phyloP scores from a whole-genome alignment of 1,140 invertebrate genomes.

The Pseudomyrmex dendroicus region DNA sequence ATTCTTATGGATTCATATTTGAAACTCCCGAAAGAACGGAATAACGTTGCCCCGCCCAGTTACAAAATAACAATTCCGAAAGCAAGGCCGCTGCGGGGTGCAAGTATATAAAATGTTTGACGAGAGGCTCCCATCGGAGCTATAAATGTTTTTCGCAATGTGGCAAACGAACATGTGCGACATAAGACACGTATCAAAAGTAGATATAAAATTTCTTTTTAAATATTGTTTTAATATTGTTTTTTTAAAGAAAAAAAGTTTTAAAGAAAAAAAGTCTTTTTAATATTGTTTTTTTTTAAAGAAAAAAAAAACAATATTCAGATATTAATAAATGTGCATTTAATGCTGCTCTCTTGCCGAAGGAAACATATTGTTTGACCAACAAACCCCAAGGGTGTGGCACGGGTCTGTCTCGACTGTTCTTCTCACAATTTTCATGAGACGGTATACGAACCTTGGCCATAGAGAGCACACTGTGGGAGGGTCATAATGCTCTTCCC shows the following conservation, averaged over 20 bases:
- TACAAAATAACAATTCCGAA: constrained; percentile 48
- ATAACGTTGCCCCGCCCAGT: constrained; percentile 32
- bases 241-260: no score
- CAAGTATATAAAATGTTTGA: constrained; percentile 42
- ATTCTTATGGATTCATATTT: constrained; percentile 42
- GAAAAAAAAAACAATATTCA: no score
- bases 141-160: constrained; percentile 40
- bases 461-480: constrained; percentile 1
- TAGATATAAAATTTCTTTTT: no score
- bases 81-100: constrained; percentile 1
- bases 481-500: constrained; percentile 56
- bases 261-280: no score
- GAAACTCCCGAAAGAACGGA: constrained; percentile 25
- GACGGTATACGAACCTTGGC: constrained; percentile 15
- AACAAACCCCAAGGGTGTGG: constrained; percentile 40
- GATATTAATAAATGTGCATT: neutral
- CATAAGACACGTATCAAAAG: constrained; percentile 12
- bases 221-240: no score
- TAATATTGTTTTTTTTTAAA: no score
- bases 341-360: neutral
- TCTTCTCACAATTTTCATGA: constrained; percentile 56
- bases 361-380: neutral
- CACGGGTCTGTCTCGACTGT: neutral
- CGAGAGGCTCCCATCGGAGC: constrained; percentile 20
- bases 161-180: neutral